phyloP scores from a whole-genome alignment of 2,113 vertebrate genomes.

The Ploceus nigricollis region DNA sequence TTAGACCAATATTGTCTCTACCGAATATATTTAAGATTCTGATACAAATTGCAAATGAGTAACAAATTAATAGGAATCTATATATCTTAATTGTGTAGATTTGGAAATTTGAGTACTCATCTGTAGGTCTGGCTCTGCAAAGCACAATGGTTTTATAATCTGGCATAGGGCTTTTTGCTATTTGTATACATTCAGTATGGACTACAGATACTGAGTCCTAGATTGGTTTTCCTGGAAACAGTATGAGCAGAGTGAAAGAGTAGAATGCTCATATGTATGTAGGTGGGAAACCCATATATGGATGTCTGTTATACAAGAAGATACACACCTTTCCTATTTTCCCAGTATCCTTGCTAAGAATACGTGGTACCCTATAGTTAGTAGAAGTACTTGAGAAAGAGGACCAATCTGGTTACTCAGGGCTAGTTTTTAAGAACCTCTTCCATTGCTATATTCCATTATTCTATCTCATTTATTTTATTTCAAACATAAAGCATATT shows the following conservation, averaged over 20 bases:
- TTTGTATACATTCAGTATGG: background rate
- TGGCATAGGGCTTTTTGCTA: accelerated
- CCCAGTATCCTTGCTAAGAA: background rate
- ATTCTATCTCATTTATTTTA: background rate
- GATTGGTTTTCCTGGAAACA: background rate
- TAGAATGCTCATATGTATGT: background rate
- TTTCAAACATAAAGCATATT: background rate
- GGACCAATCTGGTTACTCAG: background rate
- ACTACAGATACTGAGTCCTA: background rate
- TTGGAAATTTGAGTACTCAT: background rate
- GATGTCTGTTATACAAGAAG: background rate
- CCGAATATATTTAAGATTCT: background rate
- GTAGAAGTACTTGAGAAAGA: background rate
- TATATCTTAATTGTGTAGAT: background rate
- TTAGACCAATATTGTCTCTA: background rate
- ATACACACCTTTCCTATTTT: background rate
- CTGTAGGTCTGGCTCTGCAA: background rate
- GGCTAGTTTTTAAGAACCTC: background rate
- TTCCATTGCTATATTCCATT: background rate
- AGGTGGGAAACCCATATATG: background rate
- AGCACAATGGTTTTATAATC: background rate
- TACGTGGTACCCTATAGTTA: background rate
- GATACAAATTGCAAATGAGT: background rate
- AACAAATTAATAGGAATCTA: background rate
- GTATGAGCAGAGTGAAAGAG: background rate